phyloP scores from a whole-genome alignment of 2,797 vertebrate species.

The Odontamblyopus rebecca region DNA sequence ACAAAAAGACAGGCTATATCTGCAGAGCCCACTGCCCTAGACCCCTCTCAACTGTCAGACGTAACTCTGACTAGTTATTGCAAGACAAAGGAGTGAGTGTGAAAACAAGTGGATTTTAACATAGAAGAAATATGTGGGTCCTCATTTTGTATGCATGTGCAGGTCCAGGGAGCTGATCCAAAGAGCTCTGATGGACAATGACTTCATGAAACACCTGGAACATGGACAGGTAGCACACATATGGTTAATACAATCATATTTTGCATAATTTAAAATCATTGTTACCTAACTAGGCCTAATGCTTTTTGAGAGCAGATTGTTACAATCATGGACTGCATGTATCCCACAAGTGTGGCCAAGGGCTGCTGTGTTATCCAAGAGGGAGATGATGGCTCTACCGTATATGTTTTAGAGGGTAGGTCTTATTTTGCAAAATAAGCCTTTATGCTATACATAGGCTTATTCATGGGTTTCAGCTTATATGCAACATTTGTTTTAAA shows the following conservation, averaged over 20 bases:
- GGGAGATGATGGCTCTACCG: slow-evolving; percentile 75
- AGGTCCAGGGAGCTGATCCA: slow-evolving; percentile 77
- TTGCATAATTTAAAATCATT: background rate
- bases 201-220: slow-evolving; percentile 80
- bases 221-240: slow-evolving; percentile 51
- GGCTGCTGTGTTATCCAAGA: slow-evolving; percentile 77
- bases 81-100: slow-evolving; percentile 73
- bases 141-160: background rate
- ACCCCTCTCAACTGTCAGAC: slow-evolving; percentile 68
- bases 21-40: slow-evolving; percentile 71
- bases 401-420: slow-evolving; percentile 78
- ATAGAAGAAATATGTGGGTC: background rate
- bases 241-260: background rate
- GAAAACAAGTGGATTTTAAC: background rate
- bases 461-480: too few species aligned
- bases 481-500: too few species aligned
- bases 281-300: background rate
- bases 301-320: slow-evolving; percentile 54
- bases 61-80: slow-evolving; percentile 72
- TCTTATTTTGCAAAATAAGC: background rate
- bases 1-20: slow-evolving; percentile 80
- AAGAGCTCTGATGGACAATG: slow-evolving; percentile 75
- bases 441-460: background rate
- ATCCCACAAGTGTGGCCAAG: slow-evolving; percentile 64
- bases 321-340: slow-evolving; percentile 79